phyloP scores from a whole-genome alignment of 2,113 vertebrate species.

The Zeus faber region DNA sequence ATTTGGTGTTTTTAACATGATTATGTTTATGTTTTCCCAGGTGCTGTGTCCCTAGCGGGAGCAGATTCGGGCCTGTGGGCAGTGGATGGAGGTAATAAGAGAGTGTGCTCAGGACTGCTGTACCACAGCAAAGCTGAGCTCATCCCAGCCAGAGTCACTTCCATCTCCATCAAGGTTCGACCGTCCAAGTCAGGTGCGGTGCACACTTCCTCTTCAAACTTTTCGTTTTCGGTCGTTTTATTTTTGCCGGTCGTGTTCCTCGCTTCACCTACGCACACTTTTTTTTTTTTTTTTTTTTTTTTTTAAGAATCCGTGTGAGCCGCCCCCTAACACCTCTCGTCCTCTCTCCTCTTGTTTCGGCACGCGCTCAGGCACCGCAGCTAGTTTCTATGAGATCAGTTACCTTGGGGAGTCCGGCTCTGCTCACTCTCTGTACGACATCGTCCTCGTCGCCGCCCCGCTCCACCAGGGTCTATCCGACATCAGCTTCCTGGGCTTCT shows the following conservation, averaged over 20 bases:
- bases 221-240: neutral
- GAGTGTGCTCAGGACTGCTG: constrained; percentile 84
- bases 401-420: constrained; percentile 77
- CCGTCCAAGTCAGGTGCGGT: constrained; percentile 70
- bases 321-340: neutral
- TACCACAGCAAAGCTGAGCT: constrained; percentile 84
- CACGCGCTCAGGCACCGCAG: constrained; percentile 62
- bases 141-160: constrained; percentile 78
- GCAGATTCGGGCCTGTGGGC: constrained; percentile 84
- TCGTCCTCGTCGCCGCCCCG: constrained; percentile 85
- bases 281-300: neutral
- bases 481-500: constrained; percentile 84
- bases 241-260: too few relatives aligned
- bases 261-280: too few relatives aligned
- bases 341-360: neutral
- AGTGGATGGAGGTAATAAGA: constrained; percentile 90
- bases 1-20: too few relatives aligned
- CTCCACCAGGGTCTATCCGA: constrained; percentile 79
- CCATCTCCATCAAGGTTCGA: constrained; percentile 77
- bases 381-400: constrained; percentile 78
- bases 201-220: neutral
- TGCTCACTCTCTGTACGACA: constrained; percentile 80
- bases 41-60: constrained; percentile 79
- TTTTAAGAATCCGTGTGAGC: too few relatives aligned
- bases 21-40: constrained; percentile 55